Evolutionary conservation across 2,888 invertebrate genomes (phyloP).

Genomic region (Rosalia funebris): DNA sequence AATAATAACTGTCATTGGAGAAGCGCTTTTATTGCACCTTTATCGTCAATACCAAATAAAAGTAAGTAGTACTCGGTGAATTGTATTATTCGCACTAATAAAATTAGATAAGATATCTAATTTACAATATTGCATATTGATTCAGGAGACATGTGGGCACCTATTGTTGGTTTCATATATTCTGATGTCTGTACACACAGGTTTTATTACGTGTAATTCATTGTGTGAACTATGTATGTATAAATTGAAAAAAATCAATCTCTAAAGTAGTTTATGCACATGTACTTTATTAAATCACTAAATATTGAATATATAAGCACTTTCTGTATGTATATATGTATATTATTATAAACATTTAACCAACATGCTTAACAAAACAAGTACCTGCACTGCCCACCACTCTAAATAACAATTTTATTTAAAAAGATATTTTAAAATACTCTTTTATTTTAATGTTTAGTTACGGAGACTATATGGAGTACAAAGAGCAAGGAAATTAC

Average conservation of each 20-base stretch:
- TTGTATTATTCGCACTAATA: conserved; percentile 27
- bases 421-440: not conserved
- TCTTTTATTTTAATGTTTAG: conserved; percentile 33
- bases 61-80: conserved; percentile 54
- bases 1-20: conserved; percentile 52
- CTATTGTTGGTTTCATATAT: not conserved
- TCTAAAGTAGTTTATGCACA: too few relatives aligned
- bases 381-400: too few relatives aligned
- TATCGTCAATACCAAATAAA: conserved; percentile 58
- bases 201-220: conserved; percentile 54
- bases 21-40: conserved; percentile 57
- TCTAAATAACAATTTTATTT: too few relatives aligned
- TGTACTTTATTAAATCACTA: too few relatives aligned
- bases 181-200: conserved; percentile 51
- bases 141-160: conserved; percentile 18
- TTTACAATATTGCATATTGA: conserved; percentile 29
- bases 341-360: too few relatives aligned
- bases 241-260: too few relatives aligned
- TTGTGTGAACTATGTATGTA: conserved; percentile 44
- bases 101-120: conserved; percentile 24
- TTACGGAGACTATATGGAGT: conserved; percentile 57
- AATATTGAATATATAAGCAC: too few relatives aligned
- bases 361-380: too few relatives aligned
- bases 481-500: conserved; percentile 48
- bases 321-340: too few relatives aligned